Conservation (phyloP, 2,113 vertebrate genomes). For the Pseudopipra pipra region DNA sequence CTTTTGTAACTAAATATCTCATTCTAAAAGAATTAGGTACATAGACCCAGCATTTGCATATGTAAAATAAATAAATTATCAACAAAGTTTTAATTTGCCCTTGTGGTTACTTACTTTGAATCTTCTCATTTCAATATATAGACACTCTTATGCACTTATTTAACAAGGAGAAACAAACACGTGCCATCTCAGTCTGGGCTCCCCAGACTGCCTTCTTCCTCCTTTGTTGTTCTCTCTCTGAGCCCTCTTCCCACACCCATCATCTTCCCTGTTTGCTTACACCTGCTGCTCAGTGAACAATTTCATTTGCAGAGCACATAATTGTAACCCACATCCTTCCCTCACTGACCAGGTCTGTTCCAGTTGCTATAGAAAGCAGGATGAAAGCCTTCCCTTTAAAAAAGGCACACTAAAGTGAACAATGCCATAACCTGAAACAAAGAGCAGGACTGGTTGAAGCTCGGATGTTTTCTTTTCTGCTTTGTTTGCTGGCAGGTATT, state of each 20-base stretch:
- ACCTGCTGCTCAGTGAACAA: neutral
- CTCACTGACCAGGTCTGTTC: neutral
- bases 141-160: neutral
- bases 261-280: neutral
- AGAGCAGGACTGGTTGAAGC: neutral
- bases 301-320: neutral
- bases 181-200: neutral
- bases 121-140: neutral
- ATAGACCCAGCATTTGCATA: neutral
- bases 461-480: neutral
- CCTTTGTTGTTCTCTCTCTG: neutral
- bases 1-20: neutral
- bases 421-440: neutral
- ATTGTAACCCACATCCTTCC: neutral
- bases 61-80: neutral
- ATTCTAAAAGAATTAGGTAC: neutral
- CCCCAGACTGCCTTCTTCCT: neutral
- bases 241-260: neutral
- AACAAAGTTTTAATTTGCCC: neutral
- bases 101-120: neutral
- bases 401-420: rapidly evolving
- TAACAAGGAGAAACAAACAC: neutral
- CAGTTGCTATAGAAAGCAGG: neutral
- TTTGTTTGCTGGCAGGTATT: neutral
- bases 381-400: neutral